Conservation (phyloP, 1,140 invertebrate species). For the Drosophila neocordata region DNA sequence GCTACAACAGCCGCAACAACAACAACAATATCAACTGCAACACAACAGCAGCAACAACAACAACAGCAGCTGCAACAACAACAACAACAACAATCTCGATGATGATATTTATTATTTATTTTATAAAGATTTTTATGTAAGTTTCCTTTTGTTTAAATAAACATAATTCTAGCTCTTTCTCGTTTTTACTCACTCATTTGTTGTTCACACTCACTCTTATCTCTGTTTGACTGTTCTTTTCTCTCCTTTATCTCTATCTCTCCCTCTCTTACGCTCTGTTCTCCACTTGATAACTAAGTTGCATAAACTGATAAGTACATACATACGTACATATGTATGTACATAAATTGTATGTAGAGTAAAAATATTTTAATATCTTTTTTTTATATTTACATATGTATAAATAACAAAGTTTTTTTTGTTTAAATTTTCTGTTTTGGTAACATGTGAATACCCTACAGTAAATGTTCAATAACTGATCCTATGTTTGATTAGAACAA, state of each 20-base stretch:
- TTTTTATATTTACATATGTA: too few species aligned
- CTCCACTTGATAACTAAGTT: not conserved
- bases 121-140: constrained; percentile 81
- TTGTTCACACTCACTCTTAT: not conserved
- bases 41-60: constrained; percentile 25
- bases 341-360: not conserved
- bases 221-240: not conserved
- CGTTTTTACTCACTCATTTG: not conserved
- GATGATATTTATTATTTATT: constrained; percentile 79
- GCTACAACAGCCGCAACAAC: constrained; percentile 30
- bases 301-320: not conserved
- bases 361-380: not conserved
- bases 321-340: not conserved
- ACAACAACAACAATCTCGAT: constrained; percentile 70
- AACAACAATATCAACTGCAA: constrained; percentile 19
- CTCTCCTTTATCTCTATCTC: not conserved
- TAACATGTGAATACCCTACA: too few species aligned
- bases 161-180: not conserved
- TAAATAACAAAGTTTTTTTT: too few species aligned
- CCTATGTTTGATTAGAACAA: too few species aligned
- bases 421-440: too few species aligned
- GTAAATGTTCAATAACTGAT: too few species aligned
- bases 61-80: constrained; percentile 44
- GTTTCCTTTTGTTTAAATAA: constrained; percentile 30
- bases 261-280: not conserved